These are phyloP conservation scores for Cetonia aurata DNA, from an alignment of 2,888 invertebrate genomes.

Conservation along the genomic window DNA sequence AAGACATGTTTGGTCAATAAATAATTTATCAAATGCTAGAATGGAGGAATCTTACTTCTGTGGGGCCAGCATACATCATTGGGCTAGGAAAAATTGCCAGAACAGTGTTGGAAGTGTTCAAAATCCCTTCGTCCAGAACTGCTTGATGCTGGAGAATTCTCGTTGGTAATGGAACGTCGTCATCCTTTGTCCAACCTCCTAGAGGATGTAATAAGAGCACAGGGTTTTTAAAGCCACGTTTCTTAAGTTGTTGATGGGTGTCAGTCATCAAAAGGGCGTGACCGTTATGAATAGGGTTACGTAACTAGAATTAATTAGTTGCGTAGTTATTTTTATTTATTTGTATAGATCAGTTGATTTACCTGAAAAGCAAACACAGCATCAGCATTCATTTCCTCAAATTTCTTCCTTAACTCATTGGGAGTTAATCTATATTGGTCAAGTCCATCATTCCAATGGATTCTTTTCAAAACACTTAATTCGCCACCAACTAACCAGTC, in stretches of 20 bases:
- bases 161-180: conserved; percentile 91
- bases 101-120: conserved; percentile 86
- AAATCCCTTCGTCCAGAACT: conserved; percentile 84
- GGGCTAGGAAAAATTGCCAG: conserved; percentile 98
- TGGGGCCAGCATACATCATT: conserved; percentile 99
- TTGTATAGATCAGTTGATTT: conserved; percentile 5
- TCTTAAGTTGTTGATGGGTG: conserved; percentile 81
- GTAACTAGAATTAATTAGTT: conserved; percentile 61
- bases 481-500: conserved; percentile 96
- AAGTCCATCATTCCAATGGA: conserved; percentile 93
- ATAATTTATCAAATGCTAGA: not conserved
- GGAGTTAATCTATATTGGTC: conserved; percentile 94
- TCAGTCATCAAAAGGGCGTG: conserved; percentile 97
- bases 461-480: conserved; percentile 86
- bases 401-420: conserved; percentile 84
- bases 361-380: conserved; percentile 96
- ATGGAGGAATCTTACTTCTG: conserved; percentile 77
- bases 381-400: conserved; percentile 86
- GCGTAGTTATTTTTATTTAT: not conserved
- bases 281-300: conserved; percentile 98
- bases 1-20: not conserved
- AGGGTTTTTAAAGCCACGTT: conserved; percentile 90
- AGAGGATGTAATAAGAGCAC: conserved; percentile 95
- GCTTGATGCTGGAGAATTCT: conserved; percentile 94
- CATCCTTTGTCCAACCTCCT: conserved; percentile 96